Evolutionary conservation across 2,888 invertebrate genomes (phyloP).

Genomic region (Pyrrhia umbra): DNA sequence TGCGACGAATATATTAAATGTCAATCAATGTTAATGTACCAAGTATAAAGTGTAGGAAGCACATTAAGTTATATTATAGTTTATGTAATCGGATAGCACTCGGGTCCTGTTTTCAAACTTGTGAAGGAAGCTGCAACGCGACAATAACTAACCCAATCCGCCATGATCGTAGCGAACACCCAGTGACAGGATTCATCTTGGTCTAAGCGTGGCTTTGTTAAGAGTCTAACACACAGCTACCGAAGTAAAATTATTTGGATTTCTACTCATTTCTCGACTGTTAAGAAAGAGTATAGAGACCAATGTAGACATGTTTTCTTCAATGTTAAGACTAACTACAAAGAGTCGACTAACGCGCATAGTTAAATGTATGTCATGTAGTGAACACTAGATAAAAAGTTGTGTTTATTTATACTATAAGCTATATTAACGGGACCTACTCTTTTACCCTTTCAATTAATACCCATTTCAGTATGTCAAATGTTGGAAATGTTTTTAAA

Average conservation of each 20-base stretch:
- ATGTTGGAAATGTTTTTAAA: too few species aligned
- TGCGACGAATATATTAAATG: constrained; percentile 73
- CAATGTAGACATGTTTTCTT: background rate
- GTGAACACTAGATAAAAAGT: too few species aligned
- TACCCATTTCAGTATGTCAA: too few species aligned
- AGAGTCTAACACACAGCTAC: background rate
- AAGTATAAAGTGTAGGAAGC: constrained; percentile 69
- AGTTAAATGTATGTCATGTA: constrained; percentile 3
- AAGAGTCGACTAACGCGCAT: background rate
- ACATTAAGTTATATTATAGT: constrained; percentile 71
- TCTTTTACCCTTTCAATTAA: too few species aligned
- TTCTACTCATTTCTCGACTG: constrained; percentile 35
- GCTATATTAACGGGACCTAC: too few species aligned
- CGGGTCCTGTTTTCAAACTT: constrained; percentile 74
- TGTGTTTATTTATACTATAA: too few species aligned
- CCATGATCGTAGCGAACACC: constrained; percentile 22
- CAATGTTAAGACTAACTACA: background rate
- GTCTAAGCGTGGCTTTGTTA: background rate
- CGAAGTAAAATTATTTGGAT: background rate
- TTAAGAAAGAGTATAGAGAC: constrained; percentile 39
- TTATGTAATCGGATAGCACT: constrained; percentile 70
- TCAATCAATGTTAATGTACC: constrained; percentile 71
- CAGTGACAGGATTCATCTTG: background rate
- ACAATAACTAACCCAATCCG: constrained; percentile 26
- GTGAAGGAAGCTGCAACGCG: constrained; percentile 58